A percentile compares a stretch with the other conserved stretches of the same genome.
Conservation (phyloP, 2,888 invertebrate species). For the Sphaerophoria rueppellii region DNA sequence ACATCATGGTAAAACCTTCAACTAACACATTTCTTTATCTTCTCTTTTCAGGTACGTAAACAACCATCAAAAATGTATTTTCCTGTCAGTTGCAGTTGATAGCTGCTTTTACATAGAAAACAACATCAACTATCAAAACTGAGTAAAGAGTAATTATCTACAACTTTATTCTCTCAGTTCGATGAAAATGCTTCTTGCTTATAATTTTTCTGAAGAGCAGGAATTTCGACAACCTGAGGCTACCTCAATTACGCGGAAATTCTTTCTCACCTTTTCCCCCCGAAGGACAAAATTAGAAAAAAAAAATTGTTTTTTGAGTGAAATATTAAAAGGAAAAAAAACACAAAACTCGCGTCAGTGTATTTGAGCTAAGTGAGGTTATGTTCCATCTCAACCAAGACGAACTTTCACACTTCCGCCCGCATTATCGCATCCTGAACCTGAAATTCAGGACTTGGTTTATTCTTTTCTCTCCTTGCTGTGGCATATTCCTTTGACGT, state of each 20-base stretch:
- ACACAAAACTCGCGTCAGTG: neutral
- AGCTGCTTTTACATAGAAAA: constrained; percentile 50
- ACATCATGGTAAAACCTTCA: neutral
- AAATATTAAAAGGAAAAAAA: too few relatives aligned
- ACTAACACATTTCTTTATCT: constrained; percentile 10
- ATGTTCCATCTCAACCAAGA: neutral
- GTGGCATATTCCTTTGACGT: constrained; percentile 74
- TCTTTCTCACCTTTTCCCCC: constrained; percentile 33
- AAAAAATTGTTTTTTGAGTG: constrained; percentile 16
- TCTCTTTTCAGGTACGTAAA: constrained; percentile 66
- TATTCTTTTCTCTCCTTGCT: constrained; percentile 19
- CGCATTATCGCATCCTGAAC: constrained; percentile 43
- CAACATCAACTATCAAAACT: constrained; percentile 66
- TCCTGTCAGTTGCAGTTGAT: constrained; percentile 65
- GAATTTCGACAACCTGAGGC: constrained; percentile 49
- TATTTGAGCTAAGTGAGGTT: constrained; percentile 5
- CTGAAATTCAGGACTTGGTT: constrained; percentile 22
- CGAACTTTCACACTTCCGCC: constrained; percentile 25
- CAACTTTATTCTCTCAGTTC: neutral
- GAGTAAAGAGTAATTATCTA: neutral
- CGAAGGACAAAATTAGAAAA: constrained; percentile 4
- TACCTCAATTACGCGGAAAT: constrained; percentile 59
- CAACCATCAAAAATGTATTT: constrained; percentile 47
- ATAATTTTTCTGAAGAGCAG: neutral
- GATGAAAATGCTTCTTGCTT: constrained; percentile 28